These are phyloP conservation scores for Campoplex nolae DNA, from an alignment of 2,888 invertebrate genomes.

Conservation along the genomic window DNA sequence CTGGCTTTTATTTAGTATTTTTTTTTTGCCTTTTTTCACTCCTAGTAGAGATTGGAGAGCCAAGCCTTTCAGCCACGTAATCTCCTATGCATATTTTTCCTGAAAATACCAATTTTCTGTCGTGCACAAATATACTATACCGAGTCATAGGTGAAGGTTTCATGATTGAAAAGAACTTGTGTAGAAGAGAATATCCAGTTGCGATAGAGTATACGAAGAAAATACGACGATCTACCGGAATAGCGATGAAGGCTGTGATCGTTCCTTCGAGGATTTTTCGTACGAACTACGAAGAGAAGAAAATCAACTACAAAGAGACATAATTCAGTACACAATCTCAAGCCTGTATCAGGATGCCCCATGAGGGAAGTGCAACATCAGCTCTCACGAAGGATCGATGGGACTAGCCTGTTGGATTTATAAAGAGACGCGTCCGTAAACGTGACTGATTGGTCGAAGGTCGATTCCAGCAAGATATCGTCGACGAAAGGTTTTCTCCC, in stretches of 20 bases:
- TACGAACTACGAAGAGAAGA: not conserved
- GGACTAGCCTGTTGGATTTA: slow-evolving; percentile 17
- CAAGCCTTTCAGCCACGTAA: slow-evolving; percentile 34
- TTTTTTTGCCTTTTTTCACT: not conserved
- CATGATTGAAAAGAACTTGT: not conserved
- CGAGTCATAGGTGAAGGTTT: not conserved
- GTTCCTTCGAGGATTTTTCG: not conserved
- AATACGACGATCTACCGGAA: not conserved
- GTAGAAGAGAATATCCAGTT: not conserved
- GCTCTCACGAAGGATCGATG: slow-evolving; percentile 41
- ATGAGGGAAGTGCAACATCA: slow-evolving; percentile 47
- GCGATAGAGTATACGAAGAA: not conserved
- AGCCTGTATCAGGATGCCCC: slow-evolving; percentile 11
- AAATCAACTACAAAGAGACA: not conserved
- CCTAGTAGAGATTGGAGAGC: slow-evolving; percentile 25
- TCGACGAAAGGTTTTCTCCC: slow-evolving; percentile 22
- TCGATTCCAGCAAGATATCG: slow-evolving; percentile 64
- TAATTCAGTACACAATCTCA: slow-evolving; percentile 13
- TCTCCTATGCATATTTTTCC: not conserved
- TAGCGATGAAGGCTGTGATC: not conserved
- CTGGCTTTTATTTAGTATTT: slow-evolving; percentile 22
- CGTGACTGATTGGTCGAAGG: slow-evolving; percentile 68
- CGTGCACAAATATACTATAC: not conserved
- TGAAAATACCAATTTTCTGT: not conserved
- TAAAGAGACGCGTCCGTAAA: slow-evolving; percentile 58